Evolutionary conservation across 1,140 invertebrate species (phyloP).

Genomic region (Drosophila paulistorum): DNA sequence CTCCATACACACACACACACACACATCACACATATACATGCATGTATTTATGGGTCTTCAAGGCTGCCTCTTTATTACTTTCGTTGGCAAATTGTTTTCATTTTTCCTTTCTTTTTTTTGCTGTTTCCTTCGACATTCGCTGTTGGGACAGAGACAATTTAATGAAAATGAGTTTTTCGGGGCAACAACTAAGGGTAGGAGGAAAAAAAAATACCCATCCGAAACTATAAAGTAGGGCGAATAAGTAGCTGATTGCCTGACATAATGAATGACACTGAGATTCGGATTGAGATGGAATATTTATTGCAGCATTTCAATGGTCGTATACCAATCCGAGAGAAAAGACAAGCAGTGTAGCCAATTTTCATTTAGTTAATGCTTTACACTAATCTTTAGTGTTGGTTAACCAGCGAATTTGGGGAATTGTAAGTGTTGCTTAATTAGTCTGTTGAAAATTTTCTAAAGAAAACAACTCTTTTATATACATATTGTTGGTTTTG

Average conservation of each 20-base stretch:
- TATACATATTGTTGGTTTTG: too few species aligned
- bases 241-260: neutral
- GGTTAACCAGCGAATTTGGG: too few species aligned
- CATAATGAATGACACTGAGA: slow-evolving; percentile 20
- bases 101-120: slow-evolving; percentile 40
- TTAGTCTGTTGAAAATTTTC: too few species aligned
- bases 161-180: slow-evolving; percentile 50
- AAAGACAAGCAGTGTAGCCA: neutral
- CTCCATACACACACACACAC: slow-evolving; percentile 18
- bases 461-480: neutral
- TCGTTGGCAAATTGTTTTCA: slow-evolving; percentile 65
- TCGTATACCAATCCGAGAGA: neutral
- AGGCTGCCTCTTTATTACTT: slow-evolving; percentile 59
- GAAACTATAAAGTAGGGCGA: slow-evolving; percentile 22
- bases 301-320: neutral
- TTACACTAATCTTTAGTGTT: neutral
- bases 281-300: slow-evolving; percentile 26
- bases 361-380: neutral
- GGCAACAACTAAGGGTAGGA: slow-evolving; percentile 3
- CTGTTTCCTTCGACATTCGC: slow-evolving; percentile 24
- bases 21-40: slow-evolving; percentile 12
- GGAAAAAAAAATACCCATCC: neutral
- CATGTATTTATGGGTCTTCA: slow-evolving; percentile 36
- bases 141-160: slow-evolving; percentile 27
- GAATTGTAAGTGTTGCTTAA: too few species aligned